Base-by-base conservation (phyloP, 2,888 invertebrate genomes). In the Drosophila cracens region DNA sequence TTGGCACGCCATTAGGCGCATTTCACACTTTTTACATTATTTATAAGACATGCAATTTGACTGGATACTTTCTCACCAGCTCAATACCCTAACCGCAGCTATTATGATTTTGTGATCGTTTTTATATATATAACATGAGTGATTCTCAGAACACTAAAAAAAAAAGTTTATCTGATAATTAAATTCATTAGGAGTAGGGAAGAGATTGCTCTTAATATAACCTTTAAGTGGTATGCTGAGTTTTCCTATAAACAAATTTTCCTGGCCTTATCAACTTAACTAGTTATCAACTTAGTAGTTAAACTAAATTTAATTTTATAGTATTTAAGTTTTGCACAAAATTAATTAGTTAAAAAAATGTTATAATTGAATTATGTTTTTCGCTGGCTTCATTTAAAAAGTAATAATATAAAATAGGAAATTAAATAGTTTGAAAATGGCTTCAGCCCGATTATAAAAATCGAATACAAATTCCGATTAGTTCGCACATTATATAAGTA, bases 11-110 rank as follows among this genome's bases (percentile, higher is more conserved):
- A 90, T 89, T 89, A 90, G 88, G 89, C 87, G 82, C 90, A 82
- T 84, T 88, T 87, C 90, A 83, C 89, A 88, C 89, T 89, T 83
- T 84, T 74, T 90, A 87, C 85, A 89, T 89, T 89, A 89, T 89
- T 90, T 89, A 89, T 89, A 69, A 79, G 84, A 64, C 79, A 78
- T 76, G 81, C 80, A 76, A 82, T 82, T 71, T 83, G 80, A 53
- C 70, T 60, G 52, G 67, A 54, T 57, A 29, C 57, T 75, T 68
- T 43, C 21, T 46, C 36, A 38, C 59, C 16, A 46, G 46, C 54
- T 46, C 10, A 40, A 68, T 68, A 57, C 69, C 29, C 69, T 68
- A 18, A 5, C 21, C 25, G 4, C 4, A 16, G 29, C 6, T n/a
- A 7, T n/a, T 4, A 10, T 27, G 16, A 16, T 51, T 51, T 27